A percentile compares a stretch with the other conserved stretches of the same genome.
Evolutionary conservation across 2,888 invertebrate species (phyloP).

Genomic region (Scaptodrosophila latifasciaeformis): DNA sequence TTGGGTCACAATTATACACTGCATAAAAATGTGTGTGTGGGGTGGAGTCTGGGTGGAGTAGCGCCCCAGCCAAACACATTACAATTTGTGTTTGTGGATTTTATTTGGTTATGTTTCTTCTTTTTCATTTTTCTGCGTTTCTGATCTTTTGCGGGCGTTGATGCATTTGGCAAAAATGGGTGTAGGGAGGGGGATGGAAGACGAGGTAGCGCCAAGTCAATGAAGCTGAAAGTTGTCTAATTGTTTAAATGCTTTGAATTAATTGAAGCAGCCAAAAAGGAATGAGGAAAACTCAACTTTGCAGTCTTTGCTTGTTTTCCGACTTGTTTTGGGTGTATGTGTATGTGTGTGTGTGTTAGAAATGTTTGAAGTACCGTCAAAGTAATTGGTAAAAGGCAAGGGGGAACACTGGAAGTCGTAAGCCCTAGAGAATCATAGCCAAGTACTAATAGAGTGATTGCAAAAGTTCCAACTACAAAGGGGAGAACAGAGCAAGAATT

Average conservation of each 20-base stretch:
- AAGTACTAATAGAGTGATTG: conserved; percentile 50
- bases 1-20: conserved; percentile 46
- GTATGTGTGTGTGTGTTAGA: too few relatives aligned
- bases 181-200: conserved; percentile 1
- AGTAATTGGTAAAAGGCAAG: neutral
- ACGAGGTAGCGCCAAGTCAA: conserved; percentile 49
- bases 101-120: too few relatives aligned
- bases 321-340: conserved; percentile 57
- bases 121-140: too few relatives aligned
- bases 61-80: neutral
- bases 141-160: too few relatives aligned
- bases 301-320: conserved; percentile 49
- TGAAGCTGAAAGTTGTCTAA: conserved; percentile 55
- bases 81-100: too few relatives aligned
- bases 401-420: neutral
- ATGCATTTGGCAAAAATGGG: conserved; percentile 24
- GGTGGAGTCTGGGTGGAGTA: neutral
- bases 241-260: conserved; percentile 67
- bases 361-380: conserved; percentile 38
- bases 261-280: conserved; percentile 50
- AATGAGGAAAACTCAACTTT: conserved; percentile 6
- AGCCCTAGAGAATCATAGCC: conserved; percentile 29
- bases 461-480: conserved; percentile 40
- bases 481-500: conserved; percentile 38
- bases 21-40: neutral